phyloP scores from a whole-genome alignment of 2,888 invertebrate species.

The Corythucha ciliata region DNA sequence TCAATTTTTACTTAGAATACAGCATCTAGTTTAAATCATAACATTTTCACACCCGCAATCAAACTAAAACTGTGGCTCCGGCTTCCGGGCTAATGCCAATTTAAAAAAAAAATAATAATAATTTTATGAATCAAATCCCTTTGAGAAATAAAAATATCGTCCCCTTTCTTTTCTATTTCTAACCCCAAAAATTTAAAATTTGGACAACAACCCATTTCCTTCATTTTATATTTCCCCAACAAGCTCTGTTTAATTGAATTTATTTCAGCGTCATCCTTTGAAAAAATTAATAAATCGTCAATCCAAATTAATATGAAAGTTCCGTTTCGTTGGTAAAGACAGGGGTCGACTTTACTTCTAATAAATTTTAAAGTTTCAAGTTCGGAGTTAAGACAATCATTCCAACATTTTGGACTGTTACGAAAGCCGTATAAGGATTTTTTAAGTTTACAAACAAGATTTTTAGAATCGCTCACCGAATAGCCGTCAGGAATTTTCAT shows the following conservation, averaged over 20 bases:
- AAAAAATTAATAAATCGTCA: conserved; percentile 13
- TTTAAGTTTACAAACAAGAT: conserved; percentile 7
- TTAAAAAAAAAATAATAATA: too few species aligned
- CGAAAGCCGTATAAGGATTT: conserved; percentile 14
- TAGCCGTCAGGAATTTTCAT: conserved; percentile 10
- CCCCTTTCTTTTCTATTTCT: conserved; percentile 2
- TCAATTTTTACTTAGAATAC: too few species aligned
- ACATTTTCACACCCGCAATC: too few species aligned
- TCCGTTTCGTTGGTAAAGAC: not conserved
- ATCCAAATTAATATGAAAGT: conserved; percentile 13
- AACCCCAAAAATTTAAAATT: conserved; percentile 9
- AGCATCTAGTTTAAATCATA: too few species aligned
- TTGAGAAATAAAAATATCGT: conserved; percentile 1
- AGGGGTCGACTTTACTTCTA: conserved; percentile 10
- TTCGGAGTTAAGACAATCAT: conserved; percentile 4
- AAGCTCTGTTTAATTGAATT: conserved; percentile 2
- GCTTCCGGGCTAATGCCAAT: too few species aligned
- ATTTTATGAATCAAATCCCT: conserved; percentile 1
- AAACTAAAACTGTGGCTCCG: too few species aligned
- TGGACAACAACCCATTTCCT: not conserved
- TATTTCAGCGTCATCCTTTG: not conserved
- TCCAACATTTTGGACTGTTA: conserved; percentile 14
- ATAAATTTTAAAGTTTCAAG: conserved; percentile 2
- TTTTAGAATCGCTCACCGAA: not conserved
- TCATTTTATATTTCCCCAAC: conserved; percentile 2